Percentiles rank a stretch among this genome's conserved stretches.
These are phyloP conservation scores for Ctena decussata DNA, from an alignment of 2,888 invertebrate species.

Conservation along the genomic window DNA sequence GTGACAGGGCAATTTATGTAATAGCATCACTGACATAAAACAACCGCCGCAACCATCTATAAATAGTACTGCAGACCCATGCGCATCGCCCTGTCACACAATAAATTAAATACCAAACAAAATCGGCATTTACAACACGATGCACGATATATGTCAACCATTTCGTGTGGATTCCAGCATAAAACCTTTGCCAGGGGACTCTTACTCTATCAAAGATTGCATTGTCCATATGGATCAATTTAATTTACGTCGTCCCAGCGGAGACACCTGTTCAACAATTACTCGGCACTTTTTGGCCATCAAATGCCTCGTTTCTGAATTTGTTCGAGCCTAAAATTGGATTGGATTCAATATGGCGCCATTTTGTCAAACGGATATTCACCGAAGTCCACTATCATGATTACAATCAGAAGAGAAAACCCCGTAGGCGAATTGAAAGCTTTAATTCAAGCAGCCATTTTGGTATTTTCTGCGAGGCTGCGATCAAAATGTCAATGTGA, in stretches of 20 bases:
- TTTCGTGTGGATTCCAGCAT: neutral
- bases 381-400: slow-evolving; percentile 56
- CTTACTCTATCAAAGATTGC: neutral
- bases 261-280: slow-evolving; percentile 5
- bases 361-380: slow-evolving; percentile 53
- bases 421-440: slow-evolving; percentile 61
- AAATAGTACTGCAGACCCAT: no score
- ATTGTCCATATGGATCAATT: slow-evolving; percentile 1
- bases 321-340: slow-evolving; percentile 52
- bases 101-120: neutral
- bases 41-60: no score
- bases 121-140: neutral
- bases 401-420: slow-evolving; percentile 53
- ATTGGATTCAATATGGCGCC: slow-evolving; percentile 61
- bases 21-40: no score
- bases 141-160: slow-evolving; percentile 2
- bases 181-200: slow-evolving; percentile 2
- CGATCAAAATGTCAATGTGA: slow-evolving; percentile 58
- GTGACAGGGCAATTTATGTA: no score
- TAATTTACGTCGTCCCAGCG: neutral
- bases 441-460: slow-evolving; percentile 53
- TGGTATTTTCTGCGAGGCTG: slow-evolving; percentile 49
- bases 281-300: slow-evolving; percentile 9
- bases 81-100: no score
- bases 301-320: slow-evolving; percentile 5